These are phyloP conservation scores for Falco berigora DNA, from an alignment of 2,797 vertebrate genomes.

Conservation along the genomic window DNA sequence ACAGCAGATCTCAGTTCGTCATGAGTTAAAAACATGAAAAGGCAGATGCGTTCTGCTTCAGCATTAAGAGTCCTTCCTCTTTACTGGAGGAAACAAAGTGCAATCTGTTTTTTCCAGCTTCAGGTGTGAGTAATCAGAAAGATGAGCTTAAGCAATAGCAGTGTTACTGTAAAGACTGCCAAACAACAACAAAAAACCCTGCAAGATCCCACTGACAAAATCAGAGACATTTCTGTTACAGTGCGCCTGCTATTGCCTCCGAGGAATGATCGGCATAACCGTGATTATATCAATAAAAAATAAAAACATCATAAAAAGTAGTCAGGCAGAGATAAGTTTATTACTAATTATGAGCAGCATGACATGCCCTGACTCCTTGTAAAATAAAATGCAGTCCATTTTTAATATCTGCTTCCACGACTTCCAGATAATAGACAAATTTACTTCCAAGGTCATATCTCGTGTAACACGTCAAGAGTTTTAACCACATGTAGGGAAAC, in stretches of 20 bases:
- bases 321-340: slow-evolving; percentile 56
- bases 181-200: background rate
- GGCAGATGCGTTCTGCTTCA: background rate
- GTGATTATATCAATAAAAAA: slow-evolving; percentile 50
- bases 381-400: slow-evolving; percentile 80
- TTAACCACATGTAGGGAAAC: slow-evolving; percentile 73
- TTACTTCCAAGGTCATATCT: slow-evolving; percentile 81
- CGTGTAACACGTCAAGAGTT: slow-evolving; percentile 77
- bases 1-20: background rate
- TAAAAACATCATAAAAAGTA: slow-evolving; percentile 66
- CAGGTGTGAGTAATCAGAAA: background rate
- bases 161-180: background rate
- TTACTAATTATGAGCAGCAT: slow-evolving; percentile 64
- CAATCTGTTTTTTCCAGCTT: background rate
- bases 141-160: background rate
- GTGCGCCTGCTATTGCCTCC: background rate
- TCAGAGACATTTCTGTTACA: background rate
- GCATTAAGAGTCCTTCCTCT: background rate
- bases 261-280: background rate
- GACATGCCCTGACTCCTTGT: slow-evolving; percentile 61
- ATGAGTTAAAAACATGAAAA: background rate
- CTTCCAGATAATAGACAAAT: slow-evolving; percentile 78
- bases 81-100: background rate
- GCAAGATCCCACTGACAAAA: background rate
- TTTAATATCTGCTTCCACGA: slow-evolving; percentile 78